Percentiles rank a stretch among this genome's conserved stretches.
phyloP scores from a whole-genome alignment of 2,888 invertebrate genomes.

The Andrena trimmerana region DNA sequence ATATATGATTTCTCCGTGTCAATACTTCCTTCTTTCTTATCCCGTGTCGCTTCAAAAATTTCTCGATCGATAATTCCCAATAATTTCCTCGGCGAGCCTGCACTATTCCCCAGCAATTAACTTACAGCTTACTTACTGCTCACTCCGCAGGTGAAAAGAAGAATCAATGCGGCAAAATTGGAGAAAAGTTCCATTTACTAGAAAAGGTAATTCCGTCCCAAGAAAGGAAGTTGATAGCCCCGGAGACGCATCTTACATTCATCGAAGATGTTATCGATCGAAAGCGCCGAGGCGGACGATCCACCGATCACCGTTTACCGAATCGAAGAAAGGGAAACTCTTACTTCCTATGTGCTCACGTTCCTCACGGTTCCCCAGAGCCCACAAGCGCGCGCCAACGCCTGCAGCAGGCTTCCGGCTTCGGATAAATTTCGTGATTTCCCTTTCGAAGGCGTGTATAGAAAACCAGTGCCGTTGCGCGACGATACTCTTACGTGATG shows the following conservation, averaged over 20 bases:
- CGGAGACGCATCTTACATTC: background rate
- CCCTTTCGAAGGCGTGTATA: slow-evolving; percentile 49
- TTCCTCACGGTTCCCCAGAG: background rate
- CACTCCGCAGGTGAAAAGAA: no score
- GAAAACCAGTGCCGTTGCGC: slow-evolving; percentile 18
- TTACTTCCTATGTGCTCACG: slow-evolving; percentile 34
- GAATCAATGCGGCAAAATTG: no score
- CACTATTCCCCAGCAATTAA: no score
- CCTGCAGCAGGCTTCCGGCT: slow-evolving; percentile 36
- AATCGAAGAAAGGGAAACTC: slow-evolving; percentile 32
- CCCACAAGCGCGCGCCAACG: background rate
- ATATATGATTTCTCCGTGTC: background rate
- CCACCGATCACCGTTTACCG: slow-evolving; percentile 4
- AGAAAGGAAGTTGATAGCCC: no score
- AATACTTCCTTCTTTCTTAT: background rate
- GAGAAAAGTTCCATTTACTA: no score
- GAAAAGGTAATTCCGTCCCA: no score
- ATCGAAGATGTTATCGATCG: background rate
- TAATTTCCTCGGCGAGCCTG: no score
- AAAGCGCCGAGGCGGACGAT: background rate
- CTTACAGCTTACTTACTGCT: no score
- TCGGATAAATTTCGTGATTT: slow-evolving; percentile 59
- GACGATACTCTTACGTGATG: background rate
- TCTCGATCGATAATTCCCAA: background rate
- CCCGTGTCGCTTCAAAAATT: background rate